Base-by-base conservation (phyloP, 2,797 vertebrate species). In the Tadarida brasiliensis region DNA sequence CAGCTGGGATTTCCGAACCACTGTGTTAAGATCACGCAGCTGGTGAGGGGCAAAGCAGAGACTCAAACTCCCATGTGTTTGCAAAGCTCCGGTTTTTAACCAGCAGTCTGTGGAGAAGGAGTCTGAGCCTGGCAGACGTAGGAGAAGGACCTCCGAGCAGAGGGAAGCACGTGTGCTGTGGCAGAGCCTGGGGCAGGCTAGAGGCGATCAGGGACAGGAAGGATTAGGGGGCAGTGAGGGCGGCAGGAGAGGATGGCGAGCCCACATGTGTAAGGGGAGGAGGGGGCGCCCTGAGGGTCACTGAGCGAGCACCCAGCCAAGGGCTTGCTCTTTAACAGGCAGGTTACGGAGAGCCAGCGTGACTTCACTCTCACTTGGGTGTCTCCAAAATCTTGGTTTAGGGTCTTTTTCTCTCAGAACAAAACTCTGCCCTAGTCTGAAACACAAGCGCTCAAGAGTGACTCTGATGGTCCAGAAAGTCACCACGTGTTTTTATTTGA, bases 151-250 rank as follows among this genome's bases (percentile, higher is more conserved):
- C 30, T 17, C 0, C 4, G 63, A 33, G 28, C 63, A 86, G 26
- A 71, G 22, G 44, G 14, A 59, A 33, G 3, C 3, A 0, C 11
- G 0, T 5, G 11, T n/a, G 10, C 70, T 5, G 19, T 16, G 47
- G 35, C 91, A 89, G 54, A 73, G n/a, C 39, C 82, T 74, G 33
- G 44, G 39, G 67, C 33, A 4, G 33, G 15, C 61, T 22, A 14
- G 22, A n/a, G 54, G 49, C 6, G 10, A 2, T 1, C 5, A 9
- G 67, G 30, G 15, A 22, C 16, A 16, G 28, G 39, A 30, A 24
- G 30, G 0, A 1, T 4, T 2, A n/a, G 5, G 26, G 24, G n/a
- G 11, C 6, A 2, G 11, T 0, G 24, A 7, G 22, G 26, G 3
- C 59, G n/a, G 17, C 9, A 15, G 24, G 33, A 68, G 17, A 39